Conservation (phyloP, 2,113 vertebrate species). For the Alces alces region DNA sequence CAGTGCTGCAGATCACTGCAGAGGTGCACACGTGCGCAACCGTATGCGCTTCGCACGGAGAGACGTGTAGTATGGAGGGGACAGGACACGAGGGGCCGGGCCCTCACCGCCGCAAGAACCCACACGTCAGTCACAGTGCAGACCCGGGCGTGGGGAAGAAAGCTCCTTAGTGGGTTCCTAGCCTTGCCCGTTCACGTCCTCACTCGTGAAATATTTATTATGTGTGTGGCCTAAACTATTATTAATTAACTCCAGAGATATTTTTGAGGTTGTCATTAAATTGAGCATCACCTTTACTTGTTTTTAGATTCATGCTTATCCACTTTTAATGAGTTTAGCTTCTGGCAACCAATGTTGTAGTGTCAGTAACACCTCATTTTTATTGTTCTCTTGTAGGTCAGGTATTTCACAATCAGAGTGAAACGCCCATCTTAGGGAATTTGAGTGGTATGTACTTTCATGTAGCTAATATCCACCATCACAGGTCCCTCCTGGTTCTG, state of each 20-base stretch:
- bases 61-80: not conserved
- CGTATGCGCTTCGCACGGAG: not conserved
- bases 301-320: not conserved
- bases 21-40: fast-evolving
- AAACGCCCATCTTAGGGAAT: not conserved
- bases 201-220: not conserved
- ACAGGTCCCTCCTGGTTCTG: not conserved
- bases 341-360: not conserved
- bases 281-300: not conserved
- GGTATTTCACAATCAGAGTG: not conserved
- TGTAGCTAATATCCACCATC: not conserved
- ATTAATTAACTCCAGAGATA: not conserved
- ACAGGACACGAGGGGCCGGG: fast-evolving
- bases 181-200: not conserved
- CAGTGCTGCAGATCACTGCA: not conserved
- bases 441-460: not conserved
- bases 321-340: not conserved
- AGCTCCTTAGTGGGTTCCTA: not conserved
- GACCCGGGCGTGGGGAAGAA: too few species aligned
- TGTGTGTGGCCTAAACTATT: not conserved
- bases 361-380: not conserved
- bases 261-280: not conserved
- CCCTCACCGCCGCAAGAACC: not conserved
- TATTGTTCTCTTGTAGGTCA: not conserved
- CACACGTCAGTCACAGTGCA: not conserved